phyloP scores from a whole-genome alignment of 2,888 invertebrate species.

The Pandemis corylana region DNA sequence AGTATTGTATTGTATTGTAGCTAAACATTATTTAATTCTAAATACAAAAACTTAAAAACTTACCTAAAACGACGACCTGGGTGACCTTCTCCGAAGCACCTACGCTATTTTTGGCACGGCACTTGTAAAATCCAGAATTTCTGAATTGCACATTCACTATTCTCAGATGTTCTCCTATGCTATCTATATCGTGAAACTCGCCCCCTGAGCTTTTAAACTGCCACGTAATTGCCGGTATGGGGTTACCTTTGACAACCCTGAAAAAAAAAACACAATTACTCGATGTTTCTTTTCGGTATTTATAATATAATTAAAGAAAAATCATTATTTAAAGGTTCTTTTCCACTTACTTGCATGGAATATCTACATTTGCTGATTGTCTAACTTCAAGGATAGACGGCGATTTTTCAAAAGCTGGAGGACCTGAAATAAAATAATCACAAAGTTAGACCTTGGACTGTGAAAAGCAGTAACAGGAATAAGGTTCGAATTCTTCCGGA shows the following conservation, averaged over 20 bases:
- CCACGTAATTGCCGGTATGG: neutral
- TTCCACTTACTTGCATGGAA: conserved; percentile 5
- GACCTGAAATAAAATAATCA: neutral
- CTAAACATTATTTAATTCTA: no score
- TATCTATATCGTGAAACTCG: neutral
- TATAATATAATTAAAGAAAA: no score
- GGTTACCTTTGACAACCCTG: neutral
- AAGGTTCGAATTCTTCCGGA: no score
- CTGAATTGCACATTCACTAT: neutral
- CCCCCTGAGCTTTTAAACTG: neutral
- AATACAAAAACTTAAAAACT: no score
- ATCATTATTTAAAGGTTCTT: neutral
- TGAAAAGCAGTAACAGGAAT: no score
- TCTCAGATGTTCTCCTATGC: neutral
- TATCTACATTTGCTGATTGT: neutral
- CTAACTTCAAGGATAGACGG: neutral
- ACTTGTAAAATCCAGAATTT: conserved; percentile 7
- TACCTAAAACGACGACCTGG: neutral
- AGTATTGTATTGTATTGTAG: no score
- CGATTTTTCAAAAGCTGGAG: neutral
- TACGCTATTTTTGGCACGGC: neutral
- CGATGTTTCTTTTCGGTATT: no score
- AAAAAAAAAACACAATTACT: neutral
- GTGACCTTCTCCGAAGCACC: neutral
- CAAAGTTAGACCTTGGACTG: neutral